Percentiles rank a stretch among this genome's conserved stretches.
Evolutionary conservation across 2,797 vertebrate species (phyloP).

Genomic region (Alca torda): DNA sequence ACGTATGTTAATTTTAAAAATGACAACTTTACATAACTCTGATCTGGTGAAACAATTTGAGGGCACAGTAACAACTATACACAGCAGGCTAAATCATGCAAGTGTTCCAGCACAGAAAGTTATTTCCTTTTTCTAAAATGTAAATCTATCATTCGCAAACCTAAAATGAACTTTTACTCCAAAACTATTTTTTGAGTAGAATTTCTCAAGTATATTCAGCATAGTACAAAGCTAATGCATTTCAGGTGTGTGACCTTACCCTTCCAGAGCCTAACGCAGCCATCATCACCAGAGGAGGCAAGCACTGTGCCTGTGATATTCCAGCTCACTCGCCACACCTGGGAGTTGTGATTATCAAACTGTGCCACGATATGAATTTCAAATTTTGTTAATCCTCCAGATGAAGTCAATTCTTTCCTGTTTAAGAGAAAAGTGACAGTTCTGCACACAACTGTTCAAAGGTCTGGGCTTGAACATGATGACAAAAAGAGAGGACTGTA

Average conservation of each 20-base stretch:
- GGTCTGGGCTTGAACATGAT: background rate
- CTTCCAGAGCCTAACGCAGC: slow-evolving; percentile 97
- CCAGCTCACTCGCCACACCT: slow-evolving; percentile 98
- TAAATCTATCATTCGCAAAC: background rate
- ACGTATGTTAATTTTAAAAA: background rate
- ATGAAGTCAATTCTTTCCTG: slow-evolving; percentile 89
- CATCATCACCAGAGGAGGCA: slow-evolving; percentile 96
- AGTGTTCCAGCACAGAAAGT: background rate
- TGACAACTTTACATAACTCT: background rate
- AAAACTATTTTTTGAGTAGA: background rate
- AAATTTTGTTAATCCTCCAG: slow-evolving; percentile 91
- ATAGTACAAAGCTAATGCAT: background rate
- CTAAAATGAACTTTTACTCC: background rate
- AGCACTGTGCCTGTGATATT: slow-evolving; percentile 97
- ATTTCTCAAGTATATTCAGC: background rate
- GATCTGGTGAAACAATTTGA: background rate
- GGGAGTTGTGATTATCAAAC: slow-evolving; percentile 98
- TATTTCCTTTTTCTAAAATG: background rate
- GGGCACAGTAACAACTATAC: background rate
- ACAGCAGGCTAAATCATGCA: background rate
- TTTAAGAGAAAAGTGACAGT: slow-evolving; percentile 27
- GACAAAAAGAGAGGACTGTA: background rate
- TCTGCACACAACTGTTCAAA: background rate
- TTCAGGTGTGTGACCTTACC: slow-evolving; percentile 74
- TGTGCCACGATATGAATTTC: slow-evolving; percentile 95